A percentile compares a stretch with the other conserved stretches of the same genome.
These are phyloP conservation scores for Cheilosia pagana DNA, from an alignment of 2,888 invertebrate species.

Conservation along the genomic window DNA sequence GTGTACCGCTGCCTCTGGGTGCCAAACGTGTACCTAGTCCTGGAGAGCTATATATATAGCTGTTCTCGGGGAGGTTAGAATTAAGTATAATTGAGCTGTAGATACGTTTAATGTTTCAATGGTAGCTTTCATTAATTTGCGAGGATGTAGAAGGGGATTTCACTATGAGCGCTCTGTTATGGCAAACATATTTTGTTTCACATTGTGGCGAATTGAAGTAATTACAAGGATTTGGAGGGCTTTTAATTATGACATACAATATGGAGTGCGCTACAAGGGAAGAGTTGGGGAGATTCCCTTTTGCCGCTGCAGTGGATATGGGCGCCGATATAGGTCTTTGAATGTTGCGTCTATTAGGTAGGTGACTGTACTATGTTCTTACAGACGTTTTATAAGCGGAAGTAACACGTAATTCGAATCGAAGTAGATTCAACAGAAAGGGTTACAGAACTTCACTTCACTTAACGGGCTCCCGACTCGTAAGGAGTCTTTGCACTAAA, in stretches of 20 bases:
- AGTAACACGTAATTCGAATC: too few relatives aligned
- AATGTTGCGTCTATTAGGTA: too few relatives aligned
- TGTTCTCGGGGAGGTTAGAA: slow-evolving; percentile 44
- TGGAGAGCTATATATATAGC: background rate
- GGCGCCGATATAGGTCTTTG: too few relatives aligned
- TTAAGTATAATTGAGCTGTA: slow-evolving; percentile 72
- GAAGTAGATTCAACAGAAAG: too few relatives aligned
- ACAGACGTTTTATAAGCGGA: too few relatives aligned
- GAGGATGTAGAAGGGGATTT: slow-evolving; percentile 25
- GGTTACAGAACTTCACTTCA: too few relatives aligned
- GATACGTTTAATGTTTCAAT: slow-evolving; percentile 74
- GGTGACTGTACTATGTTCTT: too few relatives aligned
- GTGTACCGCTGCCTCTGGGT: slow-evolving; percentile 12
- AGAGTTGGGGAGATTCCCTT: too few relatives aligned
- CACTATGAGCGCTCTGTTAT: slow-evolving; percentile 11
- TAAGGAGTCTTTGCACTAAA: too few relatives aligned
- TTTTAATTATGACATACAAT: slow-evolving; percentile 63
- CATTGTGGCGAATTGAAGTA: slow-evolving; percentile 59
- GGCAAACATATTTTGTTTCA: slow-evolving; percentile 62
- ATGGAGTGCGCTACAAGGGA: slow-evolving; percentile 22
- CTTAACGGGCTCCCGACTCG: too few relatives aligned
- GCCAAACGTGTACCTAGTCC: background rate
- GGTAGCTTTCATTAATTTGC: slow-evolving; percentile 73
- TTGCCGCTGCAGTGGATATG: too few relatives aligned
- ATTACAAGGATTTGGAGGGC: slow-evolving; percentile 60